phyloP scores from a whole-genome alignment of 2,888 invertebrate genomes.

The Meganola albula region DNA sequence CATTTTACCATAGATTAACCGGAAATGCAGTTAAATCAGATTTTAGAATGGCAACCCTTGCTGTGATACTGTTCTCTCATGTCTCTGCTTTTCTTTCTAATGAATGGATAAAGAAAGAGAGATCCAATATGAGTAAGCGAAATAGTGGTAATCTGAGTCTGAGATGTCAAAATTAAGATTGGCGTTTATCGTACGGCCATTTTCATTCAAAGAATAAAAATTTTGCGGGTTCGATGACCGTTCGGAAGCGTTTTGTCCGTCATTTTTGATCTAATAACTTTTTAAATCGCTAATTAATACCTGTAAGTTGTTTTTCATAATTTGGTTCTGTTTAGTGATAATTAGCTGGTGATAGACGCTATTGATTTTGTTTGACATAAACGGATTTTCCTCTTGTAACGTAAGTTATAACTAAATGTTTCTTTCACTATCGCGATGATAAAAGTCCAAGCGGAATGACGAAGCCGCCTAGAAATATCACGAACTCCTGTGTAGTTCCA shows the following conservation, averaged over 20 bases:
- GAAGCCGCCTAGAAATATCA: slow-evolving; percentile 57
- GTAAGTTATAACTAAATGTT: slow-evolving; percentile 30
- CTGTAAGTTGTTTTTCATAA: slow-evolving; percentile 27
- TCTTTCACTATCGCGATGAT: slow-evolving; percentile 20
- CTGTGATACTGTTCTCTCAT: not conserved
- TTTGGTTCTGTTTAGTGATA: slow-evolving; percentile 29
- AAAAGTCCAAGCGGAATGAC: slow-evolving; percentile 38
- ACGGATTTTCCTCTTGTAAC: slow-evolving; percentile 20
- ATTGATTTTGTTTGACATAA: slow-evolving; percentile 22
- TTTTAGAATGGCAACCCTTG: slow-evolving; percentile 8
- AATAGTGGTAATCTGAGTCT: slow-evolving; percentile 10
- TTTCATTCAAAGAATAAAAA: slow-evolving; percentile 25
- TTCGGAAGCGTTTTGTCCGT: slow-evolving; percentile 55
- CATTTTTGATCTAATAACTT: slow-evolving; percentile 62
- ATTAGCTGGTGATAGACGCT: slow-evolving; percentile 17
- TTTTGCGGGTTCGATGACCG: slow-evolving; percentile 45
- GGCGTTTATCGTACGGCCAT: slow-evolving; percentile 14
- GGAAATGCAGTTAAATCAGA: slow-evolving; percentile 10
- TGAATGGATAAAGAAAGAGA: not conserved
- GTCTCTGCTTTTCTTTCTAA: slow-evolving; percentile 10
- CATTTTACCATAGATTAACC: no score
- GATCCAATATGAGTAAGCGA: slow-evolving; percentile 3
- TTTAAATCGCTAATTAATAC: slow-evolving; percentile 39
- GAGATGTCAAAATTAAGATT: slow-evolving; percentile 11
- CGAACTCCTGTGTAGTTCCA: no score